Evolutionary conservation across 2,888 invertebrate genomes (phyloP), one percentile per base, ranked within the genome.

Genomic region (Metopia argyrocephala): DNA sequence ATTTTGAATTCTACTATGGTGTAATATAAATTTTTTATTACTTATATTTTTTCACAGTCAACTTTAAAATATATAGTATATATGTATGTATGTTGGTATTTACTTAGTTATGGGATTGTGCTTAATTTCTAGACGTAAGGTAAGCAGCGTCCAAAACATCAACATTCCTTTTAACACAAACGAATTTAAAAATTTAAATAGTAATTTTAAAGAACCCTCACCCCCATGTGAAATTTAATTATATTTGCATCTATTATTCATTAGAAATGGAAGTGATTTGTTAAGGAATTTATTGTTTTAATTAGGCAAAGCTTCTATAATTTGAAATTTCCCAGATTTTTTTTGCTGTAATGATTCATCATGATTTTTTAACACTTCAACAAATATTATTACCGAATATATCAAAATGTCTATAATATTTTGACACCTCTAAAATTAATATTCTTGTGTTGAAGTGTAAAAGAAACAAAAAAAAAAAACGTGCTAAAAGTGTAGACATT

Each of bases 201-300:
- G 6, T 15, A 20, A 23, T 25, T 21, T 23, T 54, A 23, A 54
- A 7, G 18, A 48, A n/a, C 20, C 18, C 48, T 38, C 38, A 23
- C n/a, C 59, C 23, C 45, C 25, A 46, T 9, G 45, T 46, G 25
- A 62, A 46, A 46, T 25, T 62, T 62, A 38, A 12, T 38, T 12
- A 9, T 25, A 48, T 23, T 61, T n/a, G 21, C 28, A 27, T 64
- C 46, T 28, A 46, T 46, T 46, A 46, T 38, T 64, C 20, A 64
- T 45, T 56, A 12, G 23, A 3, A n/a, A 4, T 46, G 38, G 9
- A 52, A 61, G 52, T 46, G 61, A 69, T 69, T 62, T 76, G 56
- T 38, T 62, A 48, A 76, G 61, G 56, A 62, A 62, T 62, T 56
- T 56, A n/a, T 46, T 69, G 31, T 50, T 48, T 31, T 62, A 62